phyloP scores from a whole-genome alignment of 2,113 vertebrate genomes.

The Menidia beryllina region DNA sequence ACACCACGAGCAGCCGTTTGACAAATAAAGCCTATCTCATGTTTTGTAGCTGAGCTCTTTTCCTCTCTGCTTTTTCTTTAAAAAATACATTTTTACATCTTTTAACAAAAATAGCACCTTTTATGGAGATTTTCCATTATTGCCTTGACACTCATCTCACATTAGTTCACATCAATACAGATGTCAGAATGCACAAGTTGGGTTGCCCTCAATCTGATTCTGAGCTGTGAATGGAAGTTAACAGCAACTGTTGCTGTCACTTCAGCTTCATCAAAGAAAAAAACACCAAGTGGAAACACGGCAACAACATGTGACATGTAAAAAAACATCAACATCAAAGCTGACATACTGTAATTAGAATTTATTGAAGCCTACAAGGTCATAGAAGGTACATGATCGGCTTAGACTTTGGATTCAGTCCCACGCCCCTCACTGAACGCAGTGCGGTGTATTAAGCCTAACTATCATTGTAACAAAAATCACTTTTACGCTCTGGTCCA shows the following conservation, averaged over 20 bases:
- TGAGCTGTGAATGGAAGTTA: conserved; percentile 77
- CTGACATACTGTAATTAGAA: conserved; percentile 67
- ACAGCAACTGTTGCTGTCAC: conserved; percentile 78
- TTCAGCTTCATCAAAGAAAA: conserved; percentile 70
- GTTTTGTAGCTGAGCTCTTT: conserved; percentile 44
- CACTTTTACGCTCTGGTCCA: conserved; percentile 4
- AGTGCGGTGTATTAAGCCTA: conserved; percentile 52
- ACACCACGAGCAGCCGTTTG: conserved; percentile 32
- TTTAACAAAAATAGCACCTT: conserved; percentile 71
- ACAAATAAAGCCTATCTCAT: conserved; percentile 36
- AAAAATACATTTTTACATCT: conserved; percentile 37
- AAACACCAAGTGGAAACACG: conserved; percentile 67
- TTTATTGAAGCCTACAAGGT: conserved; percentile 70
- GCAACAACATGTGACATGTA: conserved; percentile 72
- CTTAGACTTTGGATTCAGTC: conserved; percentile 59
- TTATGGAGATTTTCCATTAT: conserved; percentile 69
- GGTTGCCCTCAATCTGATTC: conserved; percentile 76
- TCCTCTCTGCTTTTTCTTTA: conserved; percentile 17
- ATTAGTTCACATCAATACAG: conserved; percentile 80
- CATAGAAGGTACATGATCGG: conserved; percentile 68
- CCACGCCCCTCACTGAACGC: conserved; percentile 53
- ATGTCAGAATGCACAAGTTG: conserved; percentile 77
- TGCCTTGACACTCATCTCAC: conserved; percentile 71
- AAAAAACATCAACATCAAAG: conserved; percentile 71
- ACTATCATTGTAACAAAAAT: conserved; percentile 38